Evolutionary conservation across 30 jellyfish, hydroid and myxozoan genomes (phyloP).

Genomic region (Sanderia malayensis): DNA sequence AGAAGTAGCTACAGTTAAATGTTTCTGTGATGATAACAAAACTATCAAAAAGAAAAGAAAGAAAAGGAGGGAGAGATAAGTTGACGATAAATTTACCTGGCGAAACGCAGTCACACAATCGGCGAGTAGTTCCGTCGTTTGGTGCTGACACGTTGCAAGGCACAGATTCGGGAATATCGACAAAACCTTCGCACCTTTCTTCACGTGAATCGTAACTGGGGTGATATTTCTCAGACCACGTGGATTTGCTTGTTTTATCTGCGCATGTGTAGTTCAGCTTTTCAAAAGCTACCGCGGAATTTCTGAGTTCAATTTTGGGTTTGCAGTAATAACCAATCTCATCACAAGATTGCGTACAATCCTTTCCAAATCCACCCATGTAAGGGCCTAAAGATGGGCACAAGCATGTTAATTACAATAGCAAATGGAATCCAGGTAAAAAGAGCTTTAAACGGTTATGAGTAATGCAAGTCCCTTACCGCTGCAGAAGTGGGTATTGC

Average conservation of each 20-base stretch:
- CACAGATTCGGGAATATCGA: conserved; percentile 11
- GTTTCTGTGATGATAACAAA: no score
- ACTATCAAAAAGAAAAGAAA: background rate
- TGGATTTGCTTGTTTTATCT: conserved; percentile 20
- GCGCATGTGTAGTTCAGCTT: conserved; percentile 23
- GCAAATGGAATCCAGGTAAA: no score
- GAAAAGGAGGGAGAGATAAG: background rate
- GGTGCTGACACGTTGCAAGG: conserved; percentile 41
- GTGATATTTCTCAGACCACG: conserved; percentile 35
- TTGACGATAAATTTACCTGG: conserved; percentile 20
- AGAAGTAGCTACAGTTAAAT: no score
- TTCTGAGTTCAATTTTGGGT: background rate
- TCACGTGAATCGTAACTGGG: conserved; percentile 31
- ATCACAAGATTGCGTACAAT: conserved; percentile 34
- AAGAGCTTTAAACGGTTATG: no score
- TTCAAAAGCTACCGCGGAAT: conserved; percentile 18
- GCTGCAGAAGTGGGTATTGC: conserved; percentile 41
- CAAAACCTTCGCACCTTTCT: conserved; percentile 51
- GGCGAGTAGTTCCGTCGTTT: conserved; percentile 32
- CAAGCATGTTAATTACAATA: no score
- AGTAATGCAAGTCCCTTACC: no score
- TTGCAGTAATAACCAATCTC: conserved; percentile 17
- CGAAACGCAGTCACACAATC: conserved; percentile 62
- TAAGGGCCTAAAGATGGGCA: conserved; percentile 38
- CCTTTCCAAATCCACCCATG: conserved; percentile 27